Conservation (phyloP, 1,140 invertebrate species). For the Onthophagus taurus region DNA sequence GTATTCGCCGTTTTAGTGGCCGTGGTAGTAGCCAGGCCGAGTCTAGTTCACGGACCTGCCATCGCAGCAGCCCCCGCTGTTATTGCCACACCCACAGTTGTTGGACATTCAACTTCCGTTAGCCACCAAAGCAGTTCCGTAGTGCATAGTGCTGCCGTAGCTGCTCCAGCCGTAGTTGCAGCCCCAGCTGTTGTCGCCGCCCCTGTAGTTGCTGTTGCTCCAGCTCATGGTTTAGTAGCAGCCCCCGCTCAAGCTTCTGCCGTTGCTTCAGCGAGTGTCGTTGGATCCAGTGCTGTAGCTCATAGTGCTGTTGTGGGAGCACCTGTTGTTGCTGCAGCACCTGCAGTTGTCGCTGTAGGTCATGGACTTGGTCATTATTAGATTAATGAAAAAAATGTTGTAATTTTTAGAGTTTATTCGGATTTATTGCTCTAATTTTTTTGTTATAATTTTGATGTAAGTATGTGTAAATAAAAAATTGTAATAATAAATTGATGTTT, state of each 20-base stretch:
- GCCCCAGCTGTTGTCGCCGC: conserved; percentile 23
- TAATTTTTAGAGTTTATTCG: too few species aligned
- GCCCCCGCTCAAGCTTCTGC: conserved; percentile 21
- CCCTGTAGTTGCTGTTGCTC: conserved; percentile 4
- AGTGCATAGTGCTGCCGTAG: conserved; percentile 36
- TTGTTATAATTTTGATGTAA: too few species aligned
- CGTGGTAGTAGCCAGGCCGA: too few species aligned
- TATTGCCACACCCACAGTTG: conserved; percentile 22
- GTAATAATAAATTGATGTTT: too few species aligned
- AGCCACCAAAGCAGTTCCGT: conserved; percentile 46
- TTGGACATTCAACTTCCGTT: conserved; percentile 31
- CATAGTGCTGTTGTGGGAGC: neutral
- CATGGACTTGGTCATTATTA: too few species aligned
- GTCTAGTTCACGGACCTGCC: too few species aligned
- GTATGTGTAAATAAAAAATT: too few species aligned
- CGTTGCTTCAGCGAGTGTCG: conserved; percentile 7
- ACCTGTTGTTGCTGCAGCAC: neutral
- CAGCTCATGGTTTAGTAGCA: conserved; percentile 19
- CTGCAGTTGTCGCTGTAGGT: neutral
- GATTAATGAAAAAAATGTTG: too few species aligned
- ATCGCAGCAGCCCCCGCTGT: neutral
- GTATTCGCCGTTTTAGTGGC: too few species aligned
- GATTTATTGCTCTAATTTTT: too few species aligned
- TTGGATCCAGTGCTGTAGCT: conserved; percentile 2
- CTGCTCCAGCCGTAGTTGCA: conserved; percentile 22